phyloP scores from a whole-genome alignment of 1,140 invertebrate species.

The Drosophila obscura region DNA sequence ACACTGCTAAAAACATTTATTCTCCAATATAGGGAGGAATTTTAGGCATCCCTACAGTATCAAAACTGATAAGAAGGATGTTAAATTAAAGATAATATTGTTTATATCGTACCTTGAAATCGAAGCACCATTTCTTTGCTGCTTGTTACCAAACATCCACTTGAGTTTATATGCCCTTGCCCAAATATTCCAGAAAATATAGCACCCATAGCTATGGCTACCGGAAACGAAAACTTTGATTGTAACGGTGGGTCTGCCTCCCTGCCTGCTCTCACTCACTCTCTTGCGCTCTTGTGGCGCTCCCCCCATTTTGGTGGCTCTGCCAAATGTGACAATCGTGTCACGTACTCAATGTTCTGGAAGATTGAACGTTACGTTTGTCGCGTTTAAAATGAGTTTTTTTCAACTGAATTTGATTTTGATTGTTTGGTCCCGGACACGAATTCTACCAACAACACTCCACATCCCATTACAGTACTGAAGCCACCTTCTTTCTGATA shows the following conservation, averaged over 20 bases:
- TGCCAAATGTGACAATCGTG: slow-evolving; percentile 79
- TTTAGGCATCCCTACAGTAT: no score
- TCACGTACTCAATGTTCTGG: slow-evolving; percentile 82
- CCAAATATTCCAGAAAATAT: no score
- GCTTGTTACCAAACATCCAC: no score
- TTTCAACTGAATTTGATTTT: slow-evolving; percentile 79
- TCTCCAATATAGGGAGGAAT: no score
- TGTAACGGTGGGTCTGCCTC: slow-evolving; percentile 5
- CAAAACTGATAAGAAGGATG: no score
- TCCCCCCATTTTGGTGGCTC: slow-evolving; percentile 21
- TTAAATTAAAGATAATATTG: no score
- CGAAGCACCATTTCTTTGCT: no score
- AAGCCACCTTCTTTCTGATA: slow-evolving; percentile 53
- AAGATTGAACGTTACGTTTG: slow-evolving; percentile 83
- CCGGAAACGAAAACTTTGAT: slow-evolving; percentile 7
- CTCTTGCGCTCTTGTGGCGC: not conserved
- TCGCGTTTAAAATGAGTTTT: slow-evolving; percentile 83
- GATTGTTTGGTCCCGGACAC: slow-evolving; percentile 76
- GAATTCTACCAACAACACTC: not conserved
- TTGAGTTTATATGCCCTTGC: no score
- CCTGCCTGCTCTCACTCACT: not conserved
- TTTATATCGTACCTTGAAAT: no score
- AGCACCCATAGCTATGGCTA: no score
- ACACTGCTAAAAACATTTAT: no score
- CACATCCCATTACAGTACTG: slow-evolving; percentile 3